Evolutionary conservation across 2,888 invertebrate genomes (phyloP), one percentile per base, ranked within the genome.

Genomic region (Cheilosia soror): DNA sequence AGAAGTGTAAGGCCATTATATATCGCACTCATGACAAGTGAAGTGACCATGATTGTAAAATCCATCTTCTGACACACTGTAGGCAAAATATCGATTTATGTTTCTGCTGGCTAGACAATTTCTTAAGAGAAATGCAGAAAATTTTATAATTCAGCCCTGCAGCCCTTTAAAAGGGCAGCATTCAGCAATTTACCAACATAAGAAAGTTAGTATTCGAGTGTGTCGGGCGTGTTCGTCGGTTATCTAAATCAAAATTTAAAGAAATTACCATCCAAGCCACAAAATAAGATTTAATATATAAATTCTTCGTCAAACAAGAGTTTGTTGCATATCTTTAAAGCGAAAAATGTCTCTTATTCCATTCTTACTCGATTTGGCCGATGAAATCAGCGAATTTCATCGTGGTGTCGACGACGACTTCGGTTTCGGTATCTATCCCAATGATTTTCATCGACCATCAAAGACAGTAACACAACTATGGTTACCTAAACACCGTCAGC

Each of bases 311-410:
- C 25, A 42, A 65, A 33, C 9, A 53, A 42, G 6, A 63, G 11
- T 9, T 37, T 37, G 37, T 3, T 4, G 9, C 11, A 37, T 47
- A 53, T n/a, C 15, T 15, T 29, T 20, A 80, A 47, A 77, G 57
- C 31, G 57, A 65, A 88, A 85, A 81, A 89, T 89, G 89, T 89
- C 89, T 31, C 87, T 89, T 40, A 89, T 89, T 88, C 89, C 89
- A 82, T 88, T 89, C 63, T 88, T 89, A 80, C 88, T 89, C 78
- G 89, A 89, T 76, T 88, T 89, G 87, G 89, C 89, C 73, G 89
- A 89, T 87, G 89, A 89, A 69, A 88, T 89, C 20, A 88, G 89
- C 83, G 89, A 89, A 66, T 72, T 81, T 6, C 76, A 85, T 72
- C 85, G 85, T n/a, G 85, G 81, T 9, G 76, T 77, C 9, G 88